Evolutionary conservation across 2,113 vertebrate genomes (phyloP).

Genomic region (Dromaius novaehollandiae): DNA sequence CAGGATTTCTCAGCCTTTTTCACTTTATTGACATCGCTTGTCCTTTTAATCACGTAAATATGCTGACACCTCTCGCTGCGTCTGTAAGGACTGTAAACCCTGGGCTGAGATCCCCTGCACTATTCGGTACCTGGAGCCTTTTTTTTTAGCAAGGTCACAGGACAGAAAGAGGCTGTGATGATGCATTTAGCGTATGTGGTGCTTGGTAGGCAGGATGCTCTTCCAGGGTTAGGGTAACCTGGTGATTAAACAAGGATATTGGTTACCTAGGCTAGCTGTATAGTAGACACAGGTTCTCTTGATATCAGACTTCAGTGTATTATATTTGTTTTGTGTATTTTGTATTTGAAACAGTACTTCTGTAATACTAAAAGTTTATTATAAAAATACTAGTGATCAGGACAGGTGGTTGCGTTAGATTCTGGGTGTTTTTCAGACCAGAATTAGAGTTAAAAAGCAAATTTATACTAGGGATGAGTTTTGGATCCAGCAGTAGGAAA

Average conservation of each 20-base stretch:
- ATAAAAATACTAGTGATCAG: neutral
- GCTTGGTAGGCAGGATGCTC: accelerated
- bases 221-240: accelerated
- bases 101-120: neutral
- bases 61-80: no score
- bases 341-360: neutral
- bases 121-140: accelerated
- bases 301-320: neutral
- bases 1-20: neutral
- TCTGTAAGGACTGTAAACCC: neutral
- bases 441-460: neutral
- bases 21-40: neutral
- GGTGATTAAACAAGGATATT: neutral
- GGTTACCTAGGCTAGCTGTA: accelerated
- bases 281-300: neutral
- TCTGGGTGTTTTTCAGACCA: neutral
- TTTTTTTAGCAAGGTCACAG: accelerated
- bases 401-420: neutral
- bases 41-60: accelerated
- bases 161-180: neutral
- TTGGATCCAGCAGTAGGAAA: neutral
- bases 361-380: neutral
- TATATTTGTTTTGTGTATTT: neutral
- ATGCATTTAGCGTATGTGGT: accelerated
- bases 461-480: neutral